Evolutionary conservation across 2,113 vertebrate genomes (phyloP).

Genomic region (Salvelinus alpinus): DNA sequence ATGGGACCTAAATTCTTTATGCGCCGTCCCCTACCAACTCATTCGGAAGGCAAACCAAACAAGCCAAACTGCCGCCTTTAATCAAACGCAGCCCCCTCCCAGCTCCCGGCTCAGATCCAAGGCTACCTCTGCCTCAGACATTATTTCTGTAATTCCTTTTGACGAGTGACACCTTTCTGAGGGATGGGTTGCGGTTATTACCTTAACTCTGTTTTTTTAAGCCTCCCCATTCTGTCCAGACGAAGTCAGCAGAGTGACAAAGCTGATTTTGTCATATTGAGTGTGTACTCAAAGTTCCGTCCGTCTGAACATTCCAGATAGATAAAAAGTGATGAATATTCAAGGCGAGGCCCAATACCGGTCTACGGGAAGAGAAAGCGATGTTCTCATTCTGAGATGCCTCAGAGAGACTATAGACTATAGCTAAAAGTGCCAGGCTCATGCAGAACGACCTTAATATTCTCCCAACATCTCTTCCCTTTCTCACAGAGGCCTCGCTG

Average conservation of each 20-base stretch:
- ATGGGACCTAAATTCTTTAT: slow-evolving; percentile 57
- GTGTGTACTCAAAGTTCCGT: slow-evolving; percentile 9
- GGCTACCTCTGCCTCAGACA: slow-evolving; percentile 47
- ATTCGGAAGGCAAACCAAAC: slow-evolving; percentile 51
- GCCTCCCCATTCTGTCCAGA: slow-evolving; percentile 17
- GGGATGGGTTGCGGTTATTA: slow-evolving; percentile 44
- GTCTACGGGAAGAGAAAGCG: slow-evolving; percentile 22
- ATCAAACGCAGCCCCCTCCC: slow-evolving; percentile 13
- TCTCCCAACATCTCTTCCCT: slow-evolving; percentile 37
- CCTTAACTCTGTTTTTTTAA: slow-evolving; percentile 16
- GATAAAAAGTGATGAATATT: slow-evolving; percentile 53
- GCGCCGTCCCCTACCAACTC: slow-evolving; percentile 32
- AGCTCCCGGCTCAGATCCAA: slow-evolving; percentile 33
- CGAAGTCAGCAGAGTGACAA: slow-evolving; percentile 19
- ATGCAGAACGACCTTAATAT: slow-evolving; percentile 63
- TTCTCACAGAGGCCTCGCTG: slow-evolving; percentile 42
- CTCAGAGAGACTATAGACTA: slow-evolving; percentile 25
- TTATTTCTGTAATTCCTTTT: slow-evolving; percentile 33
- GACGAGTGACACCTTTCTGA: slow-evolving; percentile 33
- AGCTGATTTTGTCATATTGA: slow-evolving; percentile 33
- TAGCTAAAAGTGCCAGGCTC: slow-evolving; percentile 29
- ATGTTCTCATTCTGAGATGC: slow-evolving; percentile 21
- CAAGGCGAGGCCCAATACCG: slow-evolving; percentile 17
- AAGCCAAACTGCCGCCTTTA: slow-evolving; percentile 43
- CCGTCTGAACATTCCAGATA: slow-evolving; percentile 34